Evolutionary conservation across 2,888 invertebrate species (phyloP), one percentile per base, ranked within the genome.

Genomic region (Smittia sp.): DNA sequence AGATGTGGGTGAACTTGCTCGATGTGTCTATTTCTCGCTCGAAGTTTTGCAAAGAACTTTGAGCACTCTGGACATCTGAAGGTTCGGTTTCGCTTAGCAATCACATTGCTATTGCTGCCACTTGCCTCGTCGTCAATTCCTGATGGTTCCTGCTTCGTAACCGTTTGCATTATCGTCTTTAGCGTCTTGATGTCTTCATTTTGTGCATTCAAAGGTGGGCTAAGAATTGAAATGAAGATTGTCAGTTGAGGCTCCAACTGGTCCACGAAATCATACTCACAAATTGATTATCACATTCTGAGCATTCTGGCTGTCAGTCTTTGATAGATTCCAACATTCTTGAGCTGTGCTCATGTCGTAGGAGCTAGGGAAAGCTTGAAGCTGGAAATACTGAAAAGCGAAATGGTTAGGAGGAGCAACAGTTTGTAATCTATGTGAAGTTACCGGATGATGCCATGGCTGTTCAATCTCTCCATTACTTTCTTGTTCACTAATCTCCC

Each of bases 401-500:
- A 66, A 39, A 38, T 1, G 20, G n/a, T n/a, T n/a, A n/a, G n/a
- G n/a, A n/a, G 15, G 25, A 18, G 13, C 32, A 41, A 7, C 3
- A n/a, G 52, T n/a, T n/a, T n/a, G n/a, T n/a, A n/a, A 7, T 52
- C 18, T 74, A 75, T 76, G 75, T 22, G 74, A 69, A 77, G 84
- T 84, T 82, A 92, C 88, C 84, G 90, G 81, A 76, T 83, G 81
- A 75, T 87, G 89, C 87, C 92, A 91, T 1, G 90, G 88, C 76
- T 82, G 81, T 77, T 92, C 92, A 79, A 90, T 90, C 77, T 90
- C 90, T 11, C 92, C 92, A 79, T 92, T 90, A 82, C 92, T 92
- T 80, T 93, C 94, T 80, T 93, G 93, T 15, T 92, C 93, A 13
- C 92, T 93, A 54, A 94, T 85, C 82, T 94, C 94, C 0, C 93